These are phyloP conservation scores for Otus sunia DNA, from an alignment of 2,113 vertebrate species.

Conservation along the genomic window DNA sequence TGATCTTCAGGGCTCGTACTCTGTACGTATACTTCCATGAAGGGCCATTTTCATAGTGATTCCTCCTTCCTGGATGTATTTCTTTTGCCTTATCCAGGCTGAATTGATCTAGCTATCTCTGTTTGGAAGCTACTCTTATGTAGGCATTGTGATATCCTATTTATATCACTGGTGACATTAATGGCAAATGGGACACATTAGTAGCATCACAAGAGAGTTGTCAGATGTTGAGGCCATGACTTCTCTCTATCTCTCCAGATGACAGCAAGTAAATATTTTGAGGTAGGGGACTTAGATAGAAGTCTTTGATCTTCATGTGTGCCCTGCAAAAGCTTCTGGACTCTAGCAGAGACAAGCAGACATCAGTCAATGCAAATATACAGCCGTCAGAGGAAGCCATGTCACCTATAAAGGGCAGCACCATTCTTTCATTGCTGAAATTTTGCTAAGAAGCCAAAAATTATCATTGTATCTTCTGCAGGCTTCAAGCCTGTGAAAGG, in stretches of 20 bases:
- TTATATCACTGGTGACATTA: background rate
- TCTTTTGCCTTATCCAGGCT: background rate
- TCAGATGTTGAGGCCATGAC: slow-evolving; percentile 47
- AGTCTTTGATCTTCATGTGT: slow-evolving; percentile 50
- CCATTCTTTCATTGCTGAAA: background rate
- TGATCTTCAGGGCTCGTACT: background rate
- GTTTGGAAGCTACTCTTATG: background rate
- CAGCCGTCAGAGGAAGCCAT: background rate
- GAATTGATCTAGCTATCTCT: background rate
- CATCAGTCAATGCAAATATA: background rate
- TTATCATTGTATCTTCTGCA: background rate
- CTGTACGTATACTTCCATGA: background rate
- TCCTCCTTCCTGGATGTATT: background rate
- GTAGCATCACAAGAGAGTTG: slow-evolving; percentile 2
- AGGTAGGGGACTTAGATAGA: slow-evolving; percentile 37
- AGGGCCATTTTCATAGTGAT: background rate
- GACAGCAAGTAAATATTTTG: slow-evolving; percentile 67
- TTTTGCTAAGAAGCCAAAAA: background rate
- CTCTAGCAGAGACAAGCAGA: background rate
- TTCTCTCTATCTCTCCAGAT: slow-evolving; percentile 54
- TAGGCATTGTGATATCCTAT: background rate
- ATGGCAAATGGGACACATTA: background rate
- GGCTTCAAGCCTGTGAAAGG: background rate
- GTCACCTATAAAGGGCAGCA: background rate
- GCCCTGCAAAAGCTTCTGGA: slow-evolving; percentile 33